Percentiles rank a stretch among this genome's conserved stretches.
Conservation (phyloP, 2,797 vertebrate genomes). For the Anguilla marmorata region DNA sequence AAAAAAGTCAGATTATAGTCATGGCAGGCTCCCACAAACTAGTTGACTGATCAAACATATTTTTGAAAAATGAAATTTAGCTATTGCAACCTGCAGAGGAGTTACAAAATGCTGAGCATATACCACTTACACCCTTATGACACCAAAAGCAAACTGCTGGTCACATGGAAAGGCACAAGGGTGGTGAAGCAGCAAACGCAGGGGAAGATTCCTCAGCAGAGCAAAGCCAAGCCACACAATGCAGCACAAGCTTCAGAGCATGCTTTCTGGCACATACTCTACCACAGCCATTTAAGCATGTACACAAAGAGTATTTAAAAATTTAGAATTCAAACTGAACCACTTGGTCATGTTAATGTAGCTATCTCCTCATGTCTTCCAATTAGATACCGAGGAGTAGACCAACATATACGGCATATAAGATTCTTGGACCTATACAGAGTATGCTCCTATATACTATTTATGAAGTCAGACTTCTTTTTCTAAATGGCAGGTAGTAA, state of each 20-base stretch:
- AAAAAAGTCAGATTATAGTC: background rate
- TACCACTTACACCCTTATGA: too few species aligned
- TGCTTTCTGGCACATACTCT: conserved; percentile 18
- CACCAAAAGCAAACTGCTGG: background rate
- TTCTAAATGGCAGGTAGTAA: too few species aligned
- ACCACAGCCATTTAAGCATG: conserved; percentile 5
- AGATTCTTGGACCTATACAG: too few species aligned
- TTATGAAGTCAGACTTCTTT: too few species aligned
- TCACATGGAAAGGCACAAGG: background rate
- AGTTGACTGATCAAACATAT: background rate
- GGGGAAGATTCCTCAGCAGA: background rate
- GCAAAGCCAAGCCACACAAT: background rate
- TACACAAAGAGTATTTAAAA: background rate
- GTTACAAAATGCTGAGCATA: background rate
- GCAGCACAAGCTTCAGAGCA: background rate
- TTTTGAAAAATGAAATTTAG: background rate
- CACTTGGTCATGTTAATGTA: background rate
- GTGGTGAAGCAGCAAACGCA: background rate
- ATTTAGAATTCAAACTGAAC: background rate
- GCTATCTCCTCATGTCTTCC: too few species aligned
- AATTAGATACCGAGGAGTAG: too few species aligned
- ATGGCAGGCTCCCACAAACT: background rate
- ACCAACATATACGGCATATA: too few species aligned
- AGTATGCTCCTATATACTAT: too few species aligned
- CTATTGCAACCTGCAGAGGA: background rate